Base-by-base conservation (phyloP, 2,888 invertebrate species). In the Ditula angustiorana region DNA sequence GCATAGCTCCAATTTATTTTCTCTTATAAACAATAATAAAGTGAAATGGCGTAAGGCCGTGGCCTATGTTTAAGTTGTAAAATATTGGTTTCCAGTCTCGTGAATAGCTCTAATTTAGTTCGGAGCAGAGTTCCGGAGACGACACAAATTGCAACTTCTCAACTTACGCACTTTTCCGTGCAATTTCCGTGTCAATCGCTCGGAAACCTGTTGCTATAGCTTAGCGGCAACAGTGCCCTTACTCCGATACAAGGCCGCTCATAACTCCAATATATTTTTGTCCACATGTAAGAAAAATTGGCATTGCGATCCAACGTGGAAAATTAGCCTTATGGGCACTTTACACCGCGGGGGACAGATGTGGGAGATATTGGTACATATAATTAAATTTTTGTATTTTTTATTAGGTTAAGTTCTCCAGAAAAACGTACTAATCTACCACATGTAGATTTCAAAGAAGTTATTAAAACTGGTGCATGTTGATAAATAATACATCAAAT, bases 111-210 rank as follows among this genome's bases (percentile, higher is more conserved):
- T 70, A 47, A 67, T 68, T 68, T 63, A 58, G 44, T 49, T 37
- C 67, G 49, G 30, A 63, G 49, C 65, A 21, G 65, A 56, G 53
- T 59, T 53, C 63, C 53, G 66, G 61, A 71, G 72, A 76, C 76
- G 83, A 79, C 79, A 78, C 71, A 82, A 82, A 82, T 84, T 83
- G 72, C 76, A 73, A 74, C 70, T 69, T 69, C 56, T 63, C 59
- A 66, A 70, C 65, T 66, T 72, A 72, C 74, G 69, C 71, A 83
- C 83, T 88, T 86, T 86, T 86, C 78, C 79, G 71, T 71, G 79
- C 77, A 85, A 87, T 85, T 83, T 85, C 79, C 79, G 71, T 76
- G 82, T 84, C 84, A 80, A 63, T 71, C 71, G 64, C 62, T 65
- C 61, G 33, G 60, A 73, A 73, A 73, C 55, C 46, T 44, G 57